Conservation (phyloP, 2,797 vertebrate genomes). For the Molossus alvarezi region DNA sequence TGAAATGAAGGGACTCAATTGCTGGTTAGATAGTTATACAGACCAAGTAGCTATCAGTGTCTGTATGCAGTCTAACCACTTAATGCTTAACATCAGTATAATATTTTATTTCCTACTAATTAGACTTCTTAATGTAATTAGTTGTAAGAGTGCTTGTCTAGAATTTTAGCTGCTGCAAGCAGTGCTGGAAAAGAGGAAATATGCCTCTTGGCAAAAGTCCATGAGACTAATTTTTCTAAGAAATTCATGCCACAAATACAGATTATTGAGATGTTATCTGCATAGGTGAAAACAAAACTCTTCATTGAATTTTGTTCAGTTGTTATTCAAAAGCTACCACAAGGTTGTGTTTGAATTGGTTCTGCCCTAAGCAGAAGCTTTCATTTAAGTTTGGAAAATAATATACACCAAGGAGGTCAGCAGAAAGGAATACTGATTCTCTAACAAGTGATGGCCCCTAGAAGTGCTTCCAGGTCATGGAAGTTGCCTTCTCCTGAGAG, state of each 20-base stretch:
- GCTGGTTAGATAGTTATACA: not conserved
- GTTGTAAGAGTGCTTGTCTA: conserved; percentile 69
- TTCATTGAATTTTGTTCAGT: conserved; percentile 67
- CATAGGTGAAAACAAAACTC: conserved; percentile 72
- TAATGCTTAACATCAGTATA: conserved; percentile 71
- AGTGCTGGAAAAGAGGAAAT: conserved; percentile 59
- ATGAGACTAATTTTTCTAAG: conserved; percentile 72
- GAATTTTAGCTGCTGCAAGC: conserved; percentile 65
- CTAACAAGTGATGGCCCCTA: not conserved
- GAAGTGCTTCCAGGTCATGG: not conserved
- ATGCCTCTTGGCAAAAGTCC: conserved; percentile 74
- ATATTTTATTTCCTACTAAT: conserved; percentile 79
- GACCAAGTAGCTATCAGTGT: not conserved
- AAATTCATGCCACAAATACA: conserved; percentile 67
- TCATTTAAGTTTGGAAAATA: conserved; percentile 40
- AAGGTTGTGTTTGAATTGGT: not conserved
- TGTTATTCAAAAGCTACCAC: conserved; percentile 45
- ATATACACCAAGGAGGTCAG: not conserved
- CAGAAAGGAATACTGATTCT: not conserved
- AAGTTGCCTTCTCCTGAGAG: not conserved
- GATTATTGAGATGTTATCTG: conserved; percentile 68
- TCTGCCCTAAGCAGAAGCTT: not conserved
- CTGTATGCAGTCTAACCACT: conserved; percentile 50
- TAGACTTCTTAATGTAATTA: conserved; percentile 77
- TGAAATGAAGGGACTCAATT: not conserved